Conservation (phyloP, 1,140 invertebrate species). For the Theocolax elegans region DNA sequence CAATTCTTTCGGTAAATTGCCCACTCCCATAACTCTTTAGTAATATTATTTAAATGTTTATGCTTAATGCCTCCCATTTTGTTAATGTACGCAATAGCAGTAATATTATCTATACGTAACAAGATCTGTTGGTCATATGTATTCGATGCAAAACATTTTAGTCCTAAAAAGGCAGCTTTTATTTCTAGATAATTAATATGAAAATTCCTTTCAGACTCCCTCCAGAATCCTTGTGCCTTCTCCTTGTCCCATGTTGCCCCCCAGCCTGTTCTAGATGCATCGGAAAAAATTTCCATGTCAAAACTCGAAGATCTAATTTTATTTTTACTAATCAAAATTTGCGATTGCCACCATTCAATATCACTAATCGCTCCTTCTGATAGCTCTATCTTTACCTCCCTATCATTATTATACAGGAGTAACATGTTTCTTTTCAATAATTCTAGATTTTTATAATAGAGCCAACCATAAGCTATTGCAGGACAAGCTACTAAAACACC, state of each 20-base stretch:
- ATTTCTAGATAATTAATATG: constrained; percentile 32
- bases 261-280: constrained; percentile 57
- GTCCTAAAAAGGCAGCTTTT: no score
- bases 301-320: constrained; percentile 35
- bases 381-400: background rate
- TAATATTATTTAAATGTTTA: constrained; percentile 35
- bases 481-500: background rate
- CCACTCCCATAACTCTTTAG: constrained; percentile 47
- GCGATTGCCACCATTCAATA: constrained; percentile 33
- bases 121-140: no score
- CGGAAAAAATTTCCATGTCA: constrained; percentile 55
- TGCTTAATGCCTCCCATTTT: constrained; percentile 30
- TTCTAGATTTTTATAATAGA: constrained; percentile 15
- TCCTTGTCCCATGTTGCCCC: constrained; percentile 40
- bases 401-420: constrained; percentile 34
- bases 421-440: constrained; percentile 29
- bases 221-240: constrained; percentile 49
- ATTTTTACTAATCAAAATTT: constrained; percentile 15
- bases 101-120: no score
- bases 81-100: no score
- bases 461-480: background rate
- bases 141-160: no score
- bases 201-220: constrained; percentile 33
- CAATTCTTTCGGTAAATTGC: constrained; percentile 41
- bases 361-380: constrained; percentile 11